Evolutionary conservation across 1,140 invertebrate species (phyloP), one percentile per base, ranked within the genome.

Genomic region (Daktulosphaira vitifoliae): DNA sequence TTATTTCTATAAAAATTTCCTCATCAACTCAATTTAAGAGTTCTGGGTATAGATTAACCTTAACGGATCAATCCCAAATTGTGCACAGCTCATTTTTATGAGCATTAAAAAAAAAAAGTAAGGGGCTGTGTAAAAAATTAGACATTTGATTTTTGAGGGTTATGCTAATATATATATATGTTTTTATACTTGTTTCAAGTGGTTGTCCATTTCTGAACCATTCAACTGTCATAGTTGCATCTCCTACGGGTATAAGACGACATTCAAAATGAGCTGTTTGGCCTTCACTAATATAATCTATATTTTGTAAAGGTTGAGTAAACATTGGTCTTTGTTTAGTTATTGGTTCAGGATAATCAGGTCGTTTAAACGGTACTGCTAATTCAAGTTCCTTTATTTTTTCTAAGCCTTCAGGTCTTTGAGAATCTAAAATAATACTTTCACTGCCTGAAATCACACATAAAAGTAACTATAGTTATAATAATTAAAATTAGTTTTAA

Each of bases 141-240:
- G n/a, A 16, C n/a, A 6, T 48, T 48, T 22, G n/a, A 7, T n/a
- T n/a, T n/a, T n/a, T n/a, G n/a, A 9, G n/a, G 29, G 11, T 33
- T 6, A 33, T 33, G 11, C 5, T 33, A 11, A 33, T 33, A 33
- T 33, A 6, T 44, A 3, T 33, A 48, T 37, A 56, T 46, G 49
- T n/a, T 53, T 16, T 74, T 76, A 74, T 72, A 83, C 93, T 95
- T 74, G 91, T 88, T 77, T 92, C 89, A 48, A 99, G 81, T 13
- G 91, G 84, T 73, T 92, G 87, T 73, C 94, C 92, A 77, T 99
- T 96, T 74, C 91, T 87, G 77, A 92, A 97, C 96, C 96, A 99
- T 80, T 98, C 94, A 1, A 99, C 91, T 76, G 92, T 95, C 46
- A 99, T 79, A 23, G 91, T 94, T 2, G 96, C 92, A 79, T 99